Percentiles rank a stretch among this genome's conserved stretches.
Evolutionary conservation across 2,113 vertebrate species (phyloP).

Genomic region (Platichthys flesus): DNA sequence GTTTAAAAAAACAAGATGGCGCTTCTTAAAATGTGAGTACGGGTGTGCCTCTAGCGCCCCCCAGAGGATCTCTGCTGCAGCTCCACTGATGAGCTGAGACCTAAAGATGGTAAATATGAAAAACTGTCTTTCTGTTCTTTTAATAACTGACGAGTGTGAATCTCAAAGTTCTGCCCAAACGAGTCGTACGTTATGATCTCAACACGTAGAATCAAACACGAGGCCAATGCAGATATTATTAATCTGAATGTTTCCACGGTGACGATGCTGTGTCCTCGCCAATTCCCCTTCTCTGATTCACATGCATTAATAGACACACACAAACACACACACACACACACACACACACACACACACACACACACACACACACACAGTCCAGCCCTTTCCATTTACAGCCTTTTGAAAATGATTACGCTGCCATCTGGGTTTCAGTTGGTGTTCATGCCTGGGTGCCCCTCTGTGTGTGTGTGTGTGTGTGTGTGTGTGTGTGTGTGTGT

Average conservation of each 20-base stretch:
- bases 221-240: not conserved
- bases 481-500: constrained; percentile 27
- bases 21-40: too few relatives aligned
- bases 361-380: constrained; percentile 7
- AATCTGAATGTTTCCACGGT: constrained; percentile 37
- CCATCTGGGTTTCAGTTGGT: constrained; percentile 42
- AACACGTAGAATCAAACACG: not conserved
- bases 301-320: constrained; percentile 1
- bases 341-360: constrained; percentile 11
- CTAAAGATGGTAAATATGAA: too few relatives aligned
- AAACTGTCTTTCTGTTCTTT: too few relatives aligned
- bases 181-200: not conserved
- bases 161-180: too few relatives aligned
- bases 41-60: too few relatives aligned
- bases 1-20: too few relatives aligned
- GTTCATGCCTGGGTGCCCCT: constrained; percentile 22
- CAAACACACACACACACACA: constrained; percentile 1
- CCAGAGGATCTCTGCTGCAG: too few relatives aligned
- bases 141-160: too few relatives aligned
- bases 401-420: constrained; percentile 19
- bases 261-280: constrained; percentile 3
- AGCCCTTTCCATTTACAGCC: constrained; percentile 26
- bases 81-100: too few relatives aligned
- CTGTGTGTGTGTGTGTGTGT: constrained; percentile 26
- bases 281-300: constrained; percentile 9